Percentiles rank a stretch among this genome's conserved stretches.
These are phyloP conservation scores for Pyrrhia umbra DNA, from an alignment of 2,888 invertebrate species.

Conservation along the genomic window DNA sequence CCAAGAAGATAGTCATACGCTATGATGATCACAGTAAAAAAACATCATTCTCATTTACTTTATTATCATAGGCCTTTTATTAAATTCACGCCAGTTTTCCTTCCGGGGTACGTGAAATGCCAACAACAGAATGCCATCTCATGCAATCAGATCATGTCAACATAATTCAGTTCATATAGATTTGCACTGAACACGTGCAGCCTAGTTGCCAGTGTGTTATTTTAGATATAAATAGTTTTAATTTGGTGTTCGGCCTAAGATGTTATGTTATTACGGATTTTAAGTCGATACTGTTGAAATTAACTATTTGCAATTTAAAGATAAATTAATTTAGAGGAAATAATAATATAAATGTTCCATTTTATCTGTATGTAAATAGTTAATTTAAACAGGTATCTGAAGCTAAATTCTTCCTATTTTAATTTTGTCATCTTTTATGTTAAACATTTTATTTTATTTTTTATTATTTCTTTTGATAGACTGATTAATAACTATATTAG, in stretches of 20 bases:
- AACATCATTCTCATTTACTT: too few species aligned
- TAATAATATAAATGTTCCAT: too few species aligned
- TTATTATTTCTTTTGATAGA: conserved; percentile 50
- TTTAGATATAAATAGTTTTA: conserved; percentile 19
- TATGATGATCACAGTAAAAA: too few species aligned
- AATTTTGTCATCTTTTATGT: conserved; percentile 2
- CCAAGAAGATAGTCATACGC: too few species aligned
- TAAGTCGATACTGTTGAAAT: background rate
- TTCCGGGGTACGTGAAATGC: too few species aligned
- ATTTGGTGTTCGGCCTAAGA: conserved; percentile 12
- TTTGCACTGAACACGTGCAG: background rate
- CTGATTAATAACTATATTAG: conserved; percentile 56
- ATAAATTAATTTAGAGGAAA: background rate
- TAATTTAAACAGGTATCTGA: background rate
- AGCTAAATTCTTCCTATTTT: background rate
- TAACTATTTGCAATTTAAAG: background rate
- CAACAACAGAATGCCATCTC: too few species aligned
- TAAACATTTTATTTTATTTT: conserved; percentile 19
- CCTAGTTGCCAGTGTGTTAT: conserved; percentile 1
- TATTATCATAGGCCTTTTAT: too few species aligned
- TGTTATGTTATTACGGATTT: conserved; percentile 13
- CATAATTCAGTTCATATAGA: too few species aligned
- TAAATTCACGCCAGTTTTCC: too few species aligned
- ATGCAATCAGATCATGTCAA: too few species aligned
- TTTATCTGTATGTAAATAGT: background rate